A percentile compares a stretch with the other conserved stretches of the same genome.
These are phyloP conservation scores for Cettia cetti DNA, from an alignment of 2,113 vertebrate genomes.

Conservation along the genomic window DNA sequence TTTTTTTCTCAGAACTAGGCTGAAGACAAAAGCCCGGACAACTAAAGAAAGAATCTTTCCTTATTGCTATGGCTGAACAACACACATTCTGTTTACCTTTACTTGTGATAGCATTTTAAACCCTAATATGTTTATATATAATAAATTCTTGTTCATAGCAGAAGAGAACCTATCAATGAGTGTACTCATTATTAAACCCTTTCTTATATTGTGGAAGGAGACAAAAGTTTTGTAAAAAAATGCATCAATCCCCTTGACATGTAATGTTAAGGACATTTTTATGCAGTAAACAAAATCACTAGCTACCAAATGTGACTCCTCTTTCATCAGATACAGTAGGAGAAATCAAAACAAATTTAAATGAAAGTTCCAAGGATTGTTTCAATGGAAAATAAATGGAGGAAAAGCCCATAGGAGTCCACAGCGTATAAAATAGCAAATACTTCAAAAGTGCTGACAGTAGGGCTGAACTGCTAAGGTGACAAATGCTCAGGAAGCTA, in stretches of 20 bases:
- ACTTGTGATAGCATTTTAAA: neutral
- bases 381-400: constrained; percentile 42
- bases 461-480: constrained; percentile 20
- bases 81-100: neutral
- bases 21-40: neutral
- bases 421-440: constrained; percentile 33
- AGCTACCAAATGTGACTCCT: neutral
- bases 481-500: constrained; percentile 11
- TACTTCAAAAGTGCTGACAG: constrained; percentile 46
- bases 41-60: neutral
- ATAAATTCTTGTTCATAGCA: neutral
- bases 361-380: neutral
- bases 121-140: neutral
- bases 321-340: neutral
- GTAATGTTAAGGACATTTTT: neutral
- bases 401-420: neutral
- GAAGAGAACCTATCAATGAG: neutral
- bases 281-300: neutral
- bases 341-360: constrained; percentile 41
- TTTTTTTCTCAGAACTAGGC: neutral
- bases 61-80: neutral
- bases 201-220: neutral
- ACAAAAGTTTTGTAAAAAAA: neutral
- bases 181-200: neutral
- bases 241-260: neutral